phyloP scores from a whole-genome alignment of 1,140 invertebrate species.

The Halesus radiatus region DNA sequence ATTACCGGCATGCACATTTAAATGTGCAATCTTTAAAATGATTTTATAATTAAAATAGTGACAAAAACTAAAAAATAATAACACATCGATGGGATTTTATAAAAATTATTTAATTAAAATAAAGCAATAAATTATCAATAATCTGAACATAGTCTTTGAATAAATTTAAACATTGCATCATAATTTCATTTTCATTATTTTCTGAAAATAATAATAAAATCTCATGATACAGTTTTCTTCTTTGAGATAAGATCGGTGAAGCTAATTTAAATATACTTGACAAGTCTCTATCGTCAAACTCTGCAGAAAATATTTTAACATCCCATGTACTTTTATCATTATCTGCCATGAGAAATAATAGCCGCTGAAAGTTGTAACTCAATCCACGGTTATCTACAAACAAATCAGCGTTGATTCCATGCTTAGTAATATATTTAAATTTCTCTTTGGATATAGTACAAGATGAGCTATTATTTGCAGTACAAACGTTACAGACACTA shows the following conservation, averaged over 20 bases:
- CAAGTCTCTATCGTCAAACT: background rate
- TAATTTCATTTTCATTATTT: background rate
- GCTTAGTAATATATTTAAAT: constrained; percentile 48
- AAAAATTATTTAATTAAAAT: too few species aligned
- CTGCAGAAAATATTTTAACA: constrained; percentile 17
- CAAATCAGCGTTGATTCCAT: constrained; percentile 41
- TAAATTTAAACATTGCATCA: constrained; percentile 15
- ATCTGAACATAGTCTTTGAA: background rate
- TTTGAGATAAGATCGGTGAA: background rate
- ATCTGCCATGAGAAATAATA: constrained; percentile 45
- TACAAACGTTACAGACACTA: constrained; percentile 3
- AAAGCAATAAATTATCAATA: background rate
- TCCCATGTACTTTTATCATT: constrained; percentile 38
- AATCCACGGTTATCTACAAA: constrained; percentile 30
- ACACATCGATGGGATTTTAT: too few species aligned
- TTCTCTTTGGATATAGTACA: constrained; percentile 27
- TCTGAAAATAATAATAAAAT: background rate
- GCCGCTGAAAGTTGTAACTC: constrained; percentile 50
- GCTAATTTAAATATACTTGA: constrained; percentile 18
- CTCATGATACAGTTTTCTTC: background rate
- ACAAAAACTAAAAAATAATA: too few species aligned
- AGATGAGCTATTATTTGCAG: constrained; percentile 16
- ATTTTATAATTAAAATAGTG: too few species aligned
- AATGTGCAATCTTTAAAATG: too few species aligned
- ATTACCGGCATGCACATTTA: too few species aligned